Base-by-base conservation (phyloP, 2,113 vertebrate species). In the Campylomormyrus numenius region DNA sequence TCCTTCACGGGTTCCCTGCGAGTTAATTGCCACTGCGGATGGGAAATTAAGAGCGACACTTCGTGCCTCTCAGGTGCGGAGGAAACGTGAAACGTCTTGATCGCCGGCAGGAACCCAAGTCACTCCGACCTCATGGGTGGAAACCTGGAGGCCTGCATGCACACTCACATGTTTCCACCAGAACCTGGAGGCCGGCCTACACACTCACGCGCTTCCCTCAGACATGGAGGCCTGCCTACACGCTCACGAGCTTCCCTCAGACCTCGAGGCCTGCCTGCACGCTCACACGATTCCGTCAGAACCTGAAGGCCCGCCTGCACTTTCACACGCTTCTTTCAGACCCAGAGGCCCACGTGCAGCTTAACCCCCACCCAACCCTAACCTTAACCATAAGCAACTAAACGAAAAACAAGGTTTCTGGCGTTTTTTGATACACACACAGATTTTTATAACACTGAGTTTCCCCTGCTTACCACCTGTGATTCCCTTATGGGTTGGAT, bases 391-490 rank as follows among this genome's bases (percentile, higher is more conserved):
- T 31, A 66, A 27, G 62, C 27, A 66, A 66, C 62, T 27, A 70
- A 31, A 70, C 62, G 3, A 70, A 70, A 31, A 31, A 13, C n/a
- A 31, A 70, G 62, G n/a, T 27, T 66, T 66, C n/a, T 66, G 3
- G n/a, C 7, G 11, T 31, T 31, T 70, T 70, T 31, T 70, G 62
- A 70, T 66, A n/a, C 2, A 27, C 2, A 31, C 62, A 70, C 62
- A 31, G 62, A n/a, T n/a, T n/a, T 62, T 62, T 62, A 62, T n/a
- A 9, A 62, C 6, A 62, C 24, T 1, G 56, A 62, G 56, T 8
- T 62, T 62, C 27, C 31, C 50, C 15, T 56, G n/a, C 91, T 94
- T 94, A 90, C 17, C 3, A 15, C 21, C 90, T 90, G 90, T 94
- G 89, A 90, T 90, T 35, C 84, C 27, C 45, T 74, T 52, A 42